Percentiles rank a stretch among this genome's conserved stretches.
These are phyloP conservation scores for Lasioglossum malachurum DNA, from an alignment of 2,888 invertebrate genomes.

Conservation along the genomic window DNA sequence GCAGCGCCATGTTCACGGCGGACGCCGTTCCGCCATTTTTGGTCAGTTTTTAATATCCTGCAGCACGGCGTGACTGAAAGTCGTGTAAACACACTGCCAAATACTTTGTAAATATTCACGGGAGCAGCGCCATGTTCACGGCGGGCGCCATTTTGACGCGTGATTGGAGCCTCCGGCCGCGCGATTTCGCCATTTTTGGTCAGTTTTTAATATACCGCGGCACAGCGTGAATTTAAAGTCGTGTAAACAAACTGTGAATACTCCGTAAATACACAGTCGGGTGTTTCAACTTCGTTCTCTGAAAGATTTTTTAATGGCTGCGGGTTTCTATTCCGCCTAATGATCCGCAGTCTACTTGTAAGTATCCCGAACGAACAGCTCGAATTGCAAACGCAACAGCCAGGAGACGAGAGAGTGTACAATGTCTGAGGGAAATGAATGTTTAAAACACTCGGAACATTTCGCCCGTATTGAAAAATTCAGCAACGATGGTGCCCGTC, in stretches of 20 bases:
- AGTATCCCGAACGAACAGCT: too few species aligned
- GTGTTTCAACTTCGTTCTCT: neutral
- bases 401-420: neutral
- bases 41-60: too few species aligned
- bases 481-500: neutral
- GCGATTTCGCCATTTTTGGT: neutral
- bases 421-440: neutral
- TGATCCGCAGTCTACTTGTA: too few species aligned
- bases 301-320: neutral
- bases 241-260: too few species aligned
- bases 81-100: too few species aligned
- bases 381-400: too few species aligned
- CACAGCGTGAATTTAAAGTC: too few species aligned
- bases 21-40: neutral
- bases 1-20: neutral
- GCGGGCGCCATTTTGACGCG: neutral
- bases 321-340: too few species aligned
- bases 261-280: too few species aligned
- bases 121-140: neutral
- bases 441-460: neutral
- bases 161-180: neutral
- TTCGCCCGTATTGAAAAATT: neutral
- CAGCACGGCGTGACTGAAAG: too few species aligned
- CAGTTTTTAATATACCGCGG: too few species aligned
- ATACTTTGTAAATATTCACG: neutral